Percentiles rank a stretch among this genome's conserved stretches.
Evolutionary conservation across 2,888 invertebrate species (phyloP).

Genomic region (Drosophila kanekoi): DNA sequence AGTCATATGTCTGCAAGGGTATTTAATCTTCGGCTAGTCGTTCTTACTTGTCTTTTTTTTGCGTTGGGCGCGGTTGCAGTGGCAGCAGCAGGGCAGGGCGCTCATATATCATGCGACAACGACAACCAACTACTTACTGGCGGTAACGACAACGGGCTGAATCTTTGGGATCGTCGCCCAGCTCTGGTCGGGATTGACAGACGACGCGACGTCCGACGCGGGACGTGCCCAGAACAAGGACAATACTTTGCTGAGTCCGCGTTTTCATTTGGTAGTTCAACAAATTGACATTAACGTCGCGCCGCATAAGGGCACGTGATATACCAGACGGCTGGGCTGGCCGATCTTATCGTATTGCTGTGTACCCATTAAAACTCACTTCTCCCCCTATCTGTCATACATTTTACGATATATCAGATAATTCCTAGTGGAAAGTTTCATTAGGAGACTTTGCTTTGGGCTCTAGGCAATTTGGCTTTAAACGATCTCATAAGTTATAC

Average conservation of each 20-base stretch:
- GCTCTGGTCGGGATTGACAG: slow-evolving; percentile 50
- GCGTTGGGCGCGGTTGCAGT: slow-evolving; percentile 71
- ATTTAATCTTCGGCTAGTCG: too few species aligned
- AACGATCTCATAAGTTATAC: too few species aligned
- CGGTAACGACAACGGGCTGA: slow-evolving; percentile 43
- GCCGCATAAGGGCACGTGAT: slow-evolving; percentile 60
- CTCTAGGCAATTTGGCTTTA: too few species aligned
- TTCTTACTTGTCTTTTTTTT: slow-evolving; percentile 1
- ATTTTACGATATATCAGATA: slow-evolving; percentile 19
- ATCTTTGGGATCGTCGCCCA: slow-evolving; percentile 66
- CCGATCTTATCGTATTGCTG: slow-evolving; percentile 49
- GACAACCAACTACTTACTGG: slow-evolving; percentile 43
- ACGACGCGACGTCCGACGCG: slow-evolving; percentile 48
- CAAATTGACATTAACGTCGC: slow-evolving; percentile 76
- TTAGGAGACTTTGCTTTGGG: slow-evolving; percentile 1
- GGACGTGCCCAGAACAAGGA: slow-evolving; percentile 59
- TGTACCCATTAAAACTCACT: slow-evolving; percentile 17
- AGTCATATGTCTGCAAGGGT: too few species aligned
- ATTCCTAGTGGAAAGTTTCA: neutral
- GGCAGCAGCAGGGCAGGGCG: slow-evolving; percentile 66
- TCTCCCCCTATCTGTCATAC: slow-evolving; percentile 7
- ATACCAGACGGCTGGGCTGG: slow-evolving; percentile 20
- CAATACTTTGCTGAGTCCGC: slow-evolving; percentile 54
- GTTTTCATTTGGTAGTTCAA: slow-evolving; percentile 72
- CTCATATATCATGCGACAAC: slow-evolving; percentile 75